phyloP scores from a whole-genome alignment of 2,797 vertebrate species.

The Okamejei kenojei region DNA sequence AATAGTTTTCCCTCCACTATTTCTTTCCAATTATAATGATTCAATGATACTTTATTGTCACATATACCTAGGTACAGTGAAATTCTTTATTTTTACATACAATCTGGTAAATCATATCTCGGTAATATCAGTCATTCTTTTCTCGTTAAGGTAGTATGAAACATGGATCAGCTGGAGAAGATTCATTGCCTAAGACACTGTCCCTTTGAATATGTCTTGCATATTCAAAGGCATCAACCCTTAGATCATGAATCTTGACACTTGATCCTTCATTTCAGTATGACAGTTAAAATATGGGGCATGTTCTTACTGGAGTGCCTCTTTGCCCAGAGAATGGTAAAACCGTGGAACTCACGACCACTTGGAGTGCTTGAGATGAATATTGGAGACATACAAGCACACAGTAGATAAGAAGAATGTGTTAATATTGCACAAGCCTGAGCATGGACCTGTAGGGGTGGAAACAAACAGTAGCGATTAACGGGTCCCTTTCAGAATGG shows the following conservation, averaged over 20 bases:
- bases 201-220: neutral
- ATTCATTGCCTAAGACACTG: neutral
- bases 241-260: neutral
- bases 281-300: neutral
- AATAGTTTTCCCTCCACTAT: neutral
- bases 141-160: neutral
- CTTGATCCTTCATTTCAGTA: neutral
- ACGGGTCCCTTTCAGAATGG: too few species aligned
- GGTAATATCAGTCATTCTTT: neutral
- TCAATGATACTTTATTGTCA: too few species aligned
- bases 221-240: neutral
- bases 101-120: neutral
- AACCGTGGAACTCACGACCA: neutral
- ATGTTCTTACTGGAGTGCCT: neutral
- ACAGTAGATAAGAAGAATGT: neutral
- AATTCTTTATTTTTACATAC: too few species aligned
- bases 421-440: neutral
- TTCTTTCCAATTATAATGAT: neutral
- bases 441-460: too few species aligned
- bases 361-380: neutral
- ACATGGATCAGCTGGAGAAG: neutral
- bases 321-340: neutral
- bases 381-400: neutral
- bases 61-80: too few species aligned
- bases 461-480: too few species aligned